Conservation (phyloP, 2,888 invertebrate genomes). For the Lepidochitona cinerea region DNA sequence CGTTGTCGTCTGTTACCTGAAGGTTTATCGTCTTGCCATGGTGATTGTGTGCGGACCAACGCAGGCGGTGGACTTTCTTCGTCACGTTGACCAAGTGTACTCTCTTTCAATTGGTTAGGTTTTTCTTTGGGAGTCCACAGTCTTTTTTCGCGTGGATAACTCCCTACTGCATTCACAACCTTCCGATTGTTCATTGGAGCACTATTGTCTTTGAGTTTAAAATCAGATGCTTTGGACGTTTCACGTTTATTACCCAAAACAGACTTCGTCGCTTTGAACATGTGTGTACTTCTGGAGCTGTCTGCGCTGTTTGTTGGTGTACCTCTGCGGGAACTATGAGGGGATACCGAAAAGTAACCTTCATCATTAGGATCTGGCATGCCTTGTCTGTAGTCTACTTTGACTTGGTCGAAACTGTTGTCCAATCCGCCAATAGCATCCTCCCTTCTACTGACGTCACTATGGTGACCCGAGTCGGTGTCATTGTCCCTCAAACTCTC, state of each 20-base stretch:
- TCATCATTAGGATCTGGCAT: constrained; percentile 18
- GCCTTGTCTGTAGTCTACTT: constrained; percentile 31
- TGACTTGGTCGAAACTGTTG: constrained; percentile 9
- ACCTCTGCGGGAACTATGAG: constrained; percentile 25
- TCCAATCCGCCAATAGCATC: background rate
- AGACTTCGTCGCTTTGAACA: constrained; percentile 18
- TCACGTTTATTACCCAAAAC: constrained; percentile 15
- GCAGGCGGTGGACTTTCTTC: background rate
- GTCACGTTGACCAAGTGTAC: background rate
- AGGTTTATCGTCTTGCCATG: constrained; percentile 7
- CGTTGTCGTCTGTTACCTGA: background rate
- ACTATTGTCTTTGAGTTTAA: background rate
- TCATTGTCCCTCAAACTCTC: constrained; percentile 3
- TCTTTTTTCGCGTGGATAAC: constrained; percentile 43
- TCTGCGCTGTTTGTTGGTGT: constrained; percentile 18
- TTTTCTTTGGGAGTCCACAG: constrained; percentile 29
- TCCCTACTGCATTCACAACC: constrained; percentile 36
- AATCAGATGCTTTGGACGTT: constrained; percentile 24
- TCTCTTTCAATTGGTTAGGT: background rate
- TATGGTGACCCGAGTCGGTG: constrained; percentile 26
- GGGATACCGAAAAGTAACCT: constrained; percentile 42
- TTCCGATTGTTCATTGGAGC: constrained; percentile 16
- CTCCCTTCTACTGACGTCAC: constrained; percentile 4
- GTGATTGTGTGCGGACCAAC: constrained; percentile 3
- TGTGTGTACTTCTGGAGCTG: background rate